Percentiles rank a stretch among this genome's conserved stretches.
phyloP scores from a whole-genome alignment of 1,140 invertebrate species.

The Intoshia linei region DNA sequence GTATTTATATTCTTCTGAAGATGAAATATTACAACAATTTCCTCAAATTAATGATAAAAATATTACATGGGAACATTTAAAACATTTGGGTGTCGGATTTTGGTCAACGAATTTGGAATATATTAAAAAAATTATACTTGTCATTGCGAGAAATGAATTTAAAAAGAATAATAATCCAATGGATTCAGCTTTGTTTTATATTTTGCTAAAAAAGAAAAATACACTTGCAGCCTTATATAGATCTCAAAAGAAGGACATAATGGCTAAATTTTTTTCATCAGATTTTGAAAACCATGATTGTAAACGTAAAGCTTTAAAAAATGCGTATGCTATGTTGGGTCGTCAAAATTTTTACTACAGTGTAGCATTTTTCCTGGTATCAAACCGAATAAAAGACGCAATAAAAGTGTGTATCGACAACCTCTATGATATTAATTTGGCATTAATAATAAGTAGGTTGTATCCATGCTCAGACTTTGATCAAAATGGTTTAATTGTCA shows the following conservation, averaged over 20 bases:
- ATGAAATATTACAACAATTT: too few species aligned
- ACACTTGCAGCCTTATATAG: constrained; percentile 51
- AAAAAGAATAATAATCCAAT: constrained; percentile 57
- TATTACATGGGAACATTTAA: too few species aligned
- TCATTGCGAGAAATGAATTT: too few species aligned
- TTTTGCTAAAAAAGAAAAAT: constrained; percentile 91
- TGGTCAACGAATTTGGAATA: too few species aligned
- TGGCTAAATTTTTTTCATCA: constrained; percentile 72
- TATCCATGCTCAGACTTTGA: too few species aligned
- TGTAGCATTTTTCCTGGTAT: constrained; percentile 52
- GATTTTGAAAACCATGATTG: constrained; percentile 67
- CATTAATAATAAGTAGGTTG: constrained; percentile 57
- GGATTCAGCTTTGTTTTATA: constrained; percentile 77
- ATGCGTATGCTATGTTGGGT: constrained; percentile 69
- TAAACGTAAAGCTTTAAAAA: constrained; percentile 79
- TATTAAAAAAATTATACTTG: too few species aligned
- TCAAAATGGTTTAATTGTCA: too few species aligned
- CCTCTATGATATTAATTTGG: constrained; percentile 69
- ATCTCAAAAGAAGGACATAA: constrained; percentile 44
- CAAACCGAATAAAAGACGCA: constrained; percentile 62
- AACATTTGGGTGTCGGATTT: too few species aligned
- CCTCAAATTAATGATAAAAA: too few species aligned
- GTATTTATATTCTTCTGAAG: too few species aligned
- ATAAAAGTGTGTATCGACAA: constrained; percentile 66
- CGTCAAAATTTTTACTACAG: constrained; percentile 56